Base-by-base conservation (phyloP, 2,113 vertebrate genomes). In the Callospermophilus lateralis region DNA sequence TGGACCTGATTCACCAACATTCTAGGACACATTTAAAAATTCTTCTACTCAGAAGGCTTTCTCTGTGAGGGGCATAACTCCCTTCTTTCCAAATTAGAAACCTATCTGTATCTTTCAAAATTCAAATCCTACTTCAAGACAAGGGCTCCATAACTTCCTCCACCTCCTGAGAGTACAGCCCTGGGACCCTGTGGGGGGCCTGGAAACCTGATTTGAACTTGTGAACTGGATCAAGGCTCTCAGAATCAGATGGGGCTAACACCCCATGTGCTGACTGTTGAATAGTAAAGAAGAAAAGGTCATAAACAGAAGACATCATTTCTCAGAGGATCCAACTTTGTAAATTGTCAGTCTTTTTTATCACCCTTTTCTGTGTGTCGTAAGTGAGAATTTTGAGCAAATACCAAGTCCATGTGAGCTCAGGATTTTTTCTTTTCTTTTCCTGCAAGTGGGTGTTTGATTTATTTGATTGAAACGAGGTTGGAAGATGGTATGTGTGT, bases 1-100 rank as follows among this genome's bases (percentile, higher is more conserved):
- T 19, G 42, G 32, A 84, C 51, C 42, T 78, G n/a, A 84, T 84
- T 95, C 48, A 58, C 65, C 70, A 89, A 65, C n/a, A 61, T 93
- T 96, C 81, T 53, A 55, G 70, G 22, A 87, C 61, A 94, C n/a
- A 70, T 80, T 96, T 77, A 1, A 92, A 94, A 89, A 39, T 37
- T 8, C 73, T 42, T 84, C 55, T 84, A 22, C 30, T 58, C 53
- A 53, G 76, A 86, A 81, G 55, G 6, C 65, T 91, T 93, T 37
- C 70, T 77, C 70, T 79, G 7, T 73, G 24, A 65, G 45, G 65
- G 34, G 5, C 32, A 19, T 72, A 55, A 70, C 30, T 34, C 32
- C 5, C 12, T 65, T 12, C 22, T 74, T 73, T 92, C 78, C 74
- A 91, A 70, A 74, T 78, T 80, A 94, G 42, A 93, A 94, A 87